Percentiles rank a stretch among this genome's conserved stretches.
Conservation (phyloP, 2,888 invertebrate genomes). For the Bombyx huttoni region DNA sequence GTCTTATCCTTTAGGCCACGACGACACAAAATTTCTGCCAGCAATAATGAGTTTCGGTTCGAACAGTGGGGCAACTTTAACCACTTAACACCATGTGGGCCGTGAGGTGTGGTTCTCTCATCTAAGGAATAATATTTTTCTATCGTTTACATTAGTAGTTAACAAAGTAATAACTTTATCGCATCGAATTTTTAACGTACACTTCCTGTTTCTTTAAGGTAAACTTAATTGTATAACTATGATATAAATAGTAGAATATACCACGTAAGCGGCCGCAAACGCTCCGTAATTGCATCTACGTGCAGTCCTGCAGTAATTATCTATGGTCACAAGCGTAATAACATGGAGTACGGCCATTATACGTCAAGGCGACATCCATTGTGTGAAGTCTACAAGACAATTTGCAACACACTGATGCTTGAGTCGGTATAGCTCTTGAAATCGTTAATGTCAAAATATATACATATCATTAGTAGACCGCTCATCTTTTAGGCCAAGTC, state of each 20-base stretch:
- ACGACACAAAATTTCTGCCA: too few relatives aligned
- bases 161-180: not conserved
- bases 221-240: constrained; percentile 6
- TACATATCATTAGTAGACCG: too few relatives aligned
- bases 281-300: constrained; percentile 45
- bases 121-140: too few relatives aligned
- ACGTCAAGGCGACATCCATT: constrained; percentile 30
- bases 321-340: constrained; percentile 46
- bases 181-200: not conserved
- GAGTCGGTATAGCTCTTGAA: not conserved
- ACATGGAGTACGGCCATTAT: constrained; percentile 30
- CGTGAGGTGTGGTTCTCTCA: too few relatives aligned
- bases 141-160: too few relatives aligned
- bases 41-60: too few relatives aligned
- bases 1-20: too few relatives aligned
- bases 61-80: too few relatives aligned
- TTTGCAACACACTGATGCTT: not conserved
- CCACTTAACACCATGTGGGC: too few relatives aligned
- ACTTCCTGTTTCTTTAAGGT: not conserved
- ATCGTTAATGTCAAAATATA: not conserved
- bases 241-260: constrained; percentile 7
- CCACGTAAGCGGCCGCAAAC: constrained; percentile 21
- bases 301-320: constrained; percentile 56
- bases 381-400: constrained; percentile 1
- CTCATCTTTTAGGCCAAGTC: too few relatives aligned